Base-by-base conservation (phyloP, 2,888 invertebrate species). In the Drosophila melanocephala region DNA sequence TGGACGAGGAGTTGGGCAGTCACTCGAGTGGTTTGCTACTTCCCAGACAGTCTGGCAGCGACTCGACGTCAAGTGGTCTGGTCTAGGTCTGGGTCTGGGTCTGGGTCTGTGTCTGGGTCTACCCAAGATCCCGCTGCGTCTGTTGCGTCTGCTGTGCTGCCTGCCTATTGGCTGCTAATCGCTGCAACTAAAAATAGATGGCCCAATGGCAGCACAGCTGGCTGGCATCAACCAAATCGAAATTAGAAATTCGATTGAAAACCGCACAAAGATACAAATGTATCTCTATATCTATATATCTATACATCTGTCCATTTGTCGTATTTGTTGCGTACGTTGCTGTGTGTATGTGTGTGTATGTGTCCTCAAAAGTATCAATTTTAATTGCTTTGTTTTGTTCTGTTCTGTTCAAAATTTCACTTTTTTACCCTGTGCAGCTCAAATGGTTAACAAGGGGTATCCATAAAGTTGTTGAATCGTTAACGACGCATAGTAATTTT, bases 81-180 rank as follows among this genome's bases (percentile, higher is more conserved):
- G 53, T 26, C 59, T 35, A 37, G 35, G 26, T 28, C 47, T 58
- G 51, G 16, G 26, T 16, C 39, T 51, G 39, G 30, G 39, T 22
- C 53, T 57, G 51, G 16, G 32, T 14, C 32, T 51, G 39, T 22
- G 39, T 22, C 53, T 57, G 56, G 56, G 63, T 63, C 68, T 47
- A 22, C 42, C 22, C 30, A n/a, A 19, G 3, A 56, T 32, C 42
- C 30, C 30, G 39, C 28, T 37, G n/a, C 42, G 37, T 30, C 33
- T 14, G 6, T 52, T 51, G 44, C 35, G 59, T 26, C 59, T 52
- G 35, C 3, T 42, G 22, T 57, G 52, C 65, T 59, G 52, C 55
- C 53, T 50, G 63, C 62, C 89, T 82, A 90, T 90, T 89, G 90
- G 90, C 84, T 90, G 90, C 89, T 87, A 88, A 90, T 88, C 86